Base-by-base conservation (phyloP, 2,888 invertebrate genomes). In the Drosophila differens region DNA sequence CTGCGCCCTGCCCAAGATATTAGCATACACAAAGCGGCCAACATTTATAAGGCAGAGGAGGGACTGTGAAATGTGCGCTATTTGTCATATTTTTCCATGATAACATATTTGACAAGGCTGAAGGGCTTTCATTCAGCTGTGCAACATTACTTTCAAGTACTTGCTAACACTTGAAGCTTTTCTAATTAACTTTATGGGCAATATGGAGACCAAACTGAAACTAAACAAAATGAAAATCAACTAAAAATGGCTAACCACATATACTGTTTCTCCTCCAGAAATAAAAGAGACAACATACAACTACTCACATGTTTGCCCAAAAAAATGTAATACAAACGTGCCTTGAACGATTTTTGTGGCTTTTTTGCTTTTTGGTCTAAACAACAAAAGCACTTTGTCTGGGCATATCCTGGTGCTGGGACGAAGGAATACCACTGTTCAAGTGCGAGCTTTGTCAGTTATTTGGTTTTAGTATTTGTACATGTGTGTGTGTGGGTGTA, bases 41-140 rank as follows among this genome's bases (percentile, higher is more conserved):
- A 82, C 82, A 81, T 79, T 77, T 66, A 61, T 73, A 78, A 70
- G 71, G 47, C 61, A 39, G 59, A 9, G 57, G 51, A 12, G 22
- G 37, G 22, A n/a, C 52, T 10, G 60, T 65, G 72, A 90, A 91
- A 87, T 86, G 85, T 89, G 91, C 79, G 78, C 35, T 62, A 74
- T 75, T 81, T 91, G 81, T 91, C 88, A 92, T 85, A 91, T 91
- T 91, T 91, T 91, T 90, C 82, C 90, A 91, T 89, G 83, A 91
- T 91, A 92, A 91, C 81, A 90, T 89, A 91, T 83, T 89, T 85
- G 81, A 63, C 68, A 67, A 47, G 44, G 49, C 41, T 41, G n/a
- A 32, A 16, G 35, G 9, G 16, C 32, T 47, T 57, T 6, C 19
- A 25, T 39, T 35, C 22, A 6, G 32, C 55, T 64, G 14, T 54